Conservation (phyloP, 2,113 vertebrate species). For the Brachypodius melanocephalos region DNA sequence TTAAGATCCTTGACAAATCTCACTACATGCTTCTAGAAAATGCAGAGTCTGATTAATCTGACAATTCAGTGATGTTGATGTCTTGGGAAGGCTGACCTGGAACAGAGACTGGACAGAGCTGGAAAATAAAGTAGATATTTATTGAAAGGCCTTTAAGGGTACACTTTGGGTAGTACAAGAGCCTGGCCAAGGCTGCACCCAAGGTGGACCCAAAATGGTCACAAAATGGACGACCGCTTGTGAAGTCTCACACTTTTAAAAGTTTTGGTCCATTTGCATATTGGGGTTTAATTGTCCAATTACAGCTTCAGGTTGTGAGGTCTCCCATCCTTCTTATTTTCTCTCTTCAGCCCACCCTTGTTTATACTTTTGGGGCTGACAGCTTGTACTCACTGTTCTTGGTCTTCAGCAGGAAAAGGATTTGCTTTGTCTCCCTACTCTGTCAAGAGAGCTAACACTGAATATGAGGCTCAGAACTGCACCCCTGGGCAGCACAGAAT, state of each 20-base stretch:
- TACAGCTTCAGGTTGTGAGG: neutral
- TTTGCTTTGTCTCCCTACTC: neutral
- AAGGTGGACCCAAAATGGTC: neutral
- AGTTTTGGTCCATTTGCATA: neutral
- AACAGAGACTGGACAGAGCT: neutral
- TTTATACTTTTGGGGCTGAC: neutral
- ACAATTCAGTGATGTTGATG: neutral
- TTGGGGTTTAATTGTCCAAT: neutral
- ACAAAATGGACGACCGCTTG: neutral
- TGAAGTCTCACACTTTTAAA: neutral
- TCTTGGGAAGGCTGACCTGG: neutral
- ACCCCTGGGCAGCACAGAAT: neutral
- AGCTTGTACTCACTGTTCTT: neutral
- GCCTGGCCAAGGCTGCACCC: neutral
- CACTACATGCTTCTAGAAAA: neutral
- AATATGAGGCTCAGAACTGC: neutral
- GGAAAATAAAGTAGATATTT: neutral
- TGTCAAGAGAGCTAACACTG: neutral
- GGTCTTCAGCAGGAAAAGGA: neutral
- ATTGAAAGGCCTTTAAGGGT: neutral
- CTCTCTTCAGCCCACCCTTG: neutral
- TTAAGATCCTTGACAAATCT: neutral
- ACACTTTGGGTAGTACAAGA: neutral
- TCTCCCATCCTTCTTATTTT: neutral
- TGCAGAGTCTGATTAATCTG: neutral